Evolutionary conservation across 2,888 invertebrate genomes (phyloP), one percentile per base, ranked within the genome.

Genomic region (Protonemura montana): DNA sequence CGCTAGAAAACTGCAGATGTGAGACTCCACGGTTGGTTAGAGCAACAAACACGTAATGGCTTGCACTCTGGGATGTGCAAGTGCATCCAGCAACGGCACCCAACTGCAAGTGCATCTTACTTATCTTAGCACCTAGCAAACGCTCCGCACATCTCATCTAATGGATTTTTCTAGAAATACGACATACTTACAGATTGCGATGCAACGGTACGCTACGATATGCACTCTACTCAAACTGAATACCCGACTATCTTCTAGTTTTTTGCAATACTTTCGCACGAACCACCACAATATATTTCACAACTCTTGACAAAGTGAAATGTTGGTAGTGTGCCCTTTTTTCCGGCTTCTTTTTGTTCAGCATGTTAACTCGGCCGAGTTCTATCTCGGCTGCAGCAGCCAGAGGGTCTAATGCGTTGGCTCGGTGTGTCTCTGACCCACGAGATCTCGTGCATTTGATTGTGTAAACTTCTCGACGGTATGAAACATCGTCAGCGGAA

Each of bases 1-100:
- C 28, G 41, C 26, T 30, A 41, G 28, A 84, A 42, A 42, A 41
- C 76, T 26, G 84, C 26, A 76, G 42, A 35, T 84, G 84, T 41
- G 42, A 59, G 42, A 10, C 21, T 59, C 21, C 21, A 59, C 59
- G 59, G 2, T 59, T 21, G 59, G 59, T 13, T 59, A 59, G 21
- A 59, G 59, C 59, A 59, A 59, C 59, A 59, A 59, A 59, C 59
- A 59, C 21, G 59, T 59, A 59, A 59, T 59, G 59, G 59, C 59
- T 13, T 59, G 59, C 59, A 59, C 59, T 59, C 59, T 59, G 16
- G 16, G 59, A 59, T 59, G 6, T 35, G 35, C 35, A 35, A 35
- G 35, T 35, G 35, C 35, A 35, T 35, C 10, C 35, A 35, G 35
- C 35, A 10, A 35, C 35, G 3, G 35, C 35, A 35, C 35, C 35